Conservation (phyloP, 2,888 invertebrate species). For the Emmelina monodactyla region DNA sequence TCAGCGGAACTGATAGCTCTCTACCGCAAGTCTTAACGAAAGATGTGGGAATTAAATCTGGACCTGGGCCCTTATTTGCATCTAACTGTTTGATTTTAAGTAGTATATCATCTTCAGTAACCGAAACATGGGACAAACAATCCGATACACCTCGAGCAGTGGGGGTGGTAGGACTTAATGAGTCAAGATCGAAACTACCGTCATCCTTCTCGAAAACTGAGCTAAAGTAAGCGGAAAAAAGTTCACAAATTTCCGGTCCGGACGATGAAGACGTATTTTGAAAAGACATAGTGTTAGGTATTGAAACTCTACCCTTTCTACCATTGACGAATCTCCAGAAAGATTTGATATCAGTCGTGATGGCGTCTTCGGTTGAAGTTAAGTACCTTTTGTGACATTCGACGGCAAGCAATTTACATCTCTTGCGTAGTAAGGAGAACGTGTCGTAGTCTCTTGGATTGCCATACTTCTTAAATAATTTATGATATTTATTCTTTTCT, state of each 20-base stretch:
- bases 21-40: conserved; percentile 2
- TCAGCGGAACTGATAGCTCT: not conserved
- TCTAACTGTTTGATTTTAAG: conserved; percentile 3
- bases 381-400: conserved; percentile 7
- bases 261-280: not conserved
- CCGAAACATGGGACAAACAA: not conserved
- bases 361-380: conserved; percentile 3
- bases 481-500: conserved; percentile 11
- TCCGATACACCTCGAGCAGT: not conserved
- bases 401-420: conserved; percentile 6
- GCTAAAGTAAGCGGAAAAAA: conserved; percentile 11
- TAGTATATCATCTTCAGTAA: not conserved
- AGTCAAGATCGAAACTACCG: no score
- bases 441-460: conserved; percentile 13
- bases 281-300: conserved; percentile 5
- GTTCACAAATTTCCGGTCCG: conserved; percentile 7
- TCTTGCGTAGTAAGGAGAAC: conserved; percentile 8
- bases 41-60: conserved; percentile 3
- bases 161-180: not conserved
- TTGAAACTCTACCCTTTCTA: not conserved
- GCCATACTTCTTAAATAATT: conserved; percentile 9
- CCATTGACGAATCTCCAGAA: conserved; percentile 11
- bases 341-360: conserved; percentile 3
- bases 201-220: conserved; percentile 7
- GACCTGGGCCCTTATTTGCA: conserved; percentile 2